Percentiles rank a stretch among this genome's conserved stretches.
Conservation (phyloP, 2,888 invertebrate species). For the Drosophila pseudotakahashii region DNA sequence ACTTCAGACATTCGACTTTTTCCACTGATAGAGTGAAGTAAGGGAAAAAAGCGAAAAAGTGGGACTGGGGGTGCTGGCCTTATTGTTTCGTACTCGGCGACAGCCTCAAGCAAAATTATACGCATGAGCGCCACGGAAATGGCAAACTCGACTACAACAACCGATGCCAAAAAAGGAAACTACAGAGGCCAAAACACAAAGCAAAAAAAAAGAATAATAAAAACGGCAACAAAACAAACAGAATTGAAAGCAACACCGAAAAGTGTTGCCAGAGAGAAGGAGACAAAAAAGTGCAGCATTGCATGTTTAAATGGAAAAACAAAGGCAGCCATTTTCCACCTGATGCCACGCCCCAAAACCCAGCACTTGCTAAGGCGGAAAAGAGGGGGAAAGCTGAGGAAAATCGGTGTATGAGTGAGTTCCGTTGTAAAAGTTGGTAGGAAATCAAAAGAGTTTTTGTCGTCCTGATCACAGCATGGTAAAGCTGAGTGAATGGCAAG, state of each 20-base stretch:
- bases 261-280: slow-evolving; percentile 51
- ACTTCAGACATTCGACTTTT: slow-evolving; percentile 42
- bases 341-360: slow-evolving; percentile 46
- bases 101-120: slow-evolving; percentile 78
- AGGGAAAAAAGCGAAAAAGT: not conserved
- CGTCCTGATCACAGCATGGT: slow-evolving; percentile 30
- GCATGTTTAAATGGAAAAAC: slow-evolving; percentile 50
- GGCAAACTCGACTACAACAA: slow-evolving; percentile 71
- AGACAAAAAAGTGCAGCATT: slow-evolving; percentile 51
- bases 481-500: not conserved
- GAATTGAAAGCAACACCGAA: slow-evolving; percentile 77
- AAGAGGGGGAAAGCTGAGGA: not conserved
- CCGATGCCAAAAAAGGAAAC: slow-evolving; percentile 57
- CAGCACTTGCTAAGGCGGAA: slow-evolving; percentile 27
- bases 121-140: slow-evolving; percentile 80
- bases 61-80: slow-evolving; percentile 15
- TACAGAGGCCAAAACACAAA: slow-evolving; percentile 39
- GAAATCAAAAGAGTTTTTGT: slow-evolving; percentile 45
- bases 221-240: slow-evolving; percentile 70
- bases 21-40: slow-evolving; percentile 22
- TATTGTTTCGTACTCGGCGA: slow-evolving; percentile 75
- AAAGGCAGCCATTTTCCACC: slow-evolving; percentile 49
- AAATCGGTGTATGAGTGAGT: slow-evolving; percentile 19
- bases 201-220: slow-evolving; percentile 54
- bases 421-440: slow-evolving; percentile 46